Conservation (phyloP, 2,797 vertebrate species). For the Enteromius thamalakanensis region DNA sequence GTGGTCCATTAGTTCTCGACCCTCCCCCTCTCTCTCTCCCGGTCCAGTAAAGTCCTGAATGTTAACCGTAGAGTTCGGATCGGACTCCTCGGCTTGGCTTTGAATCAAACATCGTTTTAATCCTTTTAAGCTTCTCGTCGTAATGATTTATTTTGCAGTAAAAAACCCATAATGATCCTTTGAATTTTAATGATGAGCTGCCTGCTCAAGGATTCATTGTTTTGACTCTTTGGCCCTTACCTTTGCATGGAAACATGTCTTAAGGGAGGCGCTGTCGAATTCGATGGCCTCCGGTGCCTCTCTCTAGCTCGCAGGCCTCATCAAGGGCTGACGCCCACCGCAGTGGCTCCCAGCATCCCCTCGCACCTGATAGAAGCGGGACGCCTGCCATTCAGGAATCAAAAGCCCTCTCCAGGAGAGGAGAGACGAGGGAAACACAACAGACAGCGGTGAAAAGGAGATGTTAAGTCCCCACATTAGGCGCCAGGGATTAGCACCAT, state of each 20-base stretch:
- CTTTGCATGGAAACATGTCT: conserved; percentile 86
- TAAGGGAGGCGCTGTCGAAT: conserved; percentile 87
- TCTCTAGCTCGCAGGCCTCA: conserved; percentile 79
- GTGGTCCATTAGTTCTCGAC: conserved; percentile 28
- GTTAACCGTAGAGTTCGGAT: conserved; percentile 72
- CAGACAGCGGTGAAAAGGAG: conserved; percentile 36
- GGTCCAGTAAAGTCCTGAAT: conserved; percentile 70
- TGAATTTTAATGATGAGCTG: conserved; percentile 89
- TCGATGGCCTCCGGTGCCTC: conserved; percentile 80
- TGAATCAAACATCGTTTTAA: conserved; percentile 88
- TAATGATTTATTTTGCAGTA: conserved; percentile 92
- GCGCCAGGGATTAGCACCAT: conserved; percentile 61
- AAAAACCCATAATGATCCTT: conserved; percentile 83
- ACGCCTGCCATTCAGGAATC: conserved; percentile 62
- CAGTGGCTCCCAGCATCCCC: conserved; percentile 71
- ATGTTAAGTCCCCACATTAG: conserved; percentile 57
- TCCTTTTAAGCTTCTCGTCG: conserved; percentile 89
- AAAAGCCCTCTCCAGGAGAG: conserved; percentile 47
- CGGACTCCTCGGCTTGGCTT: conserved; percentile 83
- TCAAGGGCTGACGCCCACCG: conserved; percentile 79
- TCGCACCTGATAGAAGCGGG: conserved; percentile 75
- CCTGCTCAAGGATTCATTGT: conserved; percentile 89
- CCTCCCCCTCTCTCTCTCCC: conserved; percentile 21
- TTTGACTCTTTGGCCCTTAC: conserved; percentile 92
- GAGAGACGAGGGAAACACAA: conserved; percentile 22